Percentiles rank a stretch among this genome's conserved stretches.
These are phyloP conservation scores for Poeciliopsis presidionis DNA, from an alignment of 2,797 vertebrate genomes.

Conservation along the genomic window DNA sequence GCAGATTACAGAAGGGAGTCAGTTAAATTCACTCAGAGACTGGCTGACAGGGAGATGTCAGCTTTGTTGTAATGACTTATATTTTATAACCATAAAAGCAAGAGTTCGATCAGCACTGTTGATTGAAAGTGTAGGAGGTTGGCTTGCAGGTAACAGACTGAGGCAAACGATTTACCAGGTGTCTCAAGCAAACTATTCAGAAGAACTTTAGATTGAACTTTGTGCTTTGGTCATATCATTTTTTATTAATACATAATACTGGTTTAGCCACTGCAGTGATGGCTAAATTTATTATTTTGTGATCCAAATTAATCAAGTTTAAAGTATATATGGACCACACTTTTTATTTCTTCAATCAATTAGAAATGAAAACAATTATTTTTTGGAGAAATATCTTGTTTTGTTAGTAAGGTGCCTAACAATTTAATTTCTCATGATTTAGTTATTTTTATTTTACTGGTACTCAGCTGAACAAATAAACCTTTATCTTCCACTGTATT, in stretches of 20 bases:
- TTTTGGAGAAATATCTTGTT: background rate
- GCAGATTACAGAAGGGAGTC: conserved; percentile 21
- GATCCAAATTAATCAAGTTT: background rate
- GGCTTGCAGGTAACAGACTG: background rate
- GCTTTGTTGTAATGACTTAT: conserved; percentile 24
- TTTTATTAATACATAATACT: background rate
- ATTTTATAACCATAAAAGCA: conserved; percentile 21
- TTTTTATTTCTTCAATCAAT: background rate
- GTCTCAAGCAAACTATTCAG: background rate
- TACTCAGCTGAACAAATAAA: background rate
- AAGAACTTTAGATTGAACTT: no score
- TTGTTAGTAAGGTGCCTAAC: no score
- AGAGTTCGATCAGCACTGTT: conserved; percentile 29
- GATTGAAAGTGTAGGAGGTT: background rate
- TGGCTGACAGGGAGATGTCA: background rate
- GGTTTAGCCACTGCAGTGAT: background rate
- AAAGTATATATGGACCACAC: background rate
- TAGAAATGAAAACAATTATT: background rate
- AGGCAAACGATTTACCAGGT: background rate
- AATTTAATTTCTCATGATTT: background rate
- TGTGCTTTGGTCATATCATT: no score
- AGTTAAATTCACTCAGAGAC: conserved; percentile 25
- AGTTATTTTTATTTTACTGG: background rate
- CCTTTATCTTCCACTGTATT: background rate
- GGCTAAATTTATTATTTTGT: background rate